Conservation (phyloP, 1,140 invertebrate genomes). For the Hyposmocoma kahamanoa region DNA sequence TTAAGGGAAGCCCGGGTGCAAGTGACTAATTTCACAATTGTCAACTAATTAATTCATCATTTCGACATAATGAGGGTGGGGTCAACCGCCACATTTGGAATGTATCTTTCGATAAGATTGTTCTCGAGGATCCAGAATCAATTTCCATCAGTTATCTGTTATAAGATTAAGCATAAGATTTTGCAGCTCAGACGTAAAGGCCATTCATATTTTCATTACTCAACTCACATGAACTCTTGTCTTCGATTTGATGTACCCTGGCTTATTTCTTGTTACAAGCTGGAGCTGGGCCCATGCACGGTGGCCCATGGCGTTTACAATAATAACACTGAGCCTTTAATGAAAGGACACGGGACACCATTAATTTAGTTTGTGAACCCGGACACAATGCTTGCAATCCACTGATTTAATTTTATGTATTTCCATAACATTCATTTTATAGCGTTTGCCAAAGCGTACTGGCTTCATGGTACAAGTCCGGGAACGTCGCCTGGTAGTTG, state of each 20-base stretch:
- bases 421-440: constrained; percentile 16
- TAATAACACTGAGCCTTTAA: constrained; percentile 20
- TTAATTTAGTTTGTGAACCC: constrained; percentile 13
- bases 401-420: constrained; percentile 18
- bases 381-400: constrained; percentile 19
- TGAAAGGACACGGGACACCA: constrained; percentile 21
- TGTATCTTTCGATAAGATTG: constrained; percentile 16
- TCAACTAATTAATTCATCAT: too few relatives aligned
- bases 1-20: constrained; percentile 15
- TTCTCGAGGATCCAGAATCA: constrained; percentile 16
- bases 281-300: constrained; percentile 16
- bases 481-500: constrained; percentile 23
- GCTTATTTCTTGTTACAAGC: constrained; percentile 15
- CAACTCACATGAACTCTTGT: neutral
- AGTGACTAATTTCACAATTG: constrained; percentile 16
- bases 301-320: constrained; percentile 21
- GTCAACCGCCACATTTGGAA: constrained; percentile 9
- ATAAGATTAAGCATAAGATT: constrained; percentile 10
- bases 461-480: constrained; percentile 18
- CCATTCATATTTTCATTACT: constrained; percentile 12
- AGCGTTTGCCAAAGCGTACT: constrained; percentile 18
- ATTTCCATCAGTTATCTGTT: constrained; percentile 15
- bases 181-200: constrained; percentile 14
- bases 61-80: constrained; percentile 11
- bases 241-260: constrained; percentile 14